These are phyloP conservation scores for Sakesphorus luctuosus DNA, from an alignment of 2,113 vertebrate species.

Conservation along the genomic window DNA sequence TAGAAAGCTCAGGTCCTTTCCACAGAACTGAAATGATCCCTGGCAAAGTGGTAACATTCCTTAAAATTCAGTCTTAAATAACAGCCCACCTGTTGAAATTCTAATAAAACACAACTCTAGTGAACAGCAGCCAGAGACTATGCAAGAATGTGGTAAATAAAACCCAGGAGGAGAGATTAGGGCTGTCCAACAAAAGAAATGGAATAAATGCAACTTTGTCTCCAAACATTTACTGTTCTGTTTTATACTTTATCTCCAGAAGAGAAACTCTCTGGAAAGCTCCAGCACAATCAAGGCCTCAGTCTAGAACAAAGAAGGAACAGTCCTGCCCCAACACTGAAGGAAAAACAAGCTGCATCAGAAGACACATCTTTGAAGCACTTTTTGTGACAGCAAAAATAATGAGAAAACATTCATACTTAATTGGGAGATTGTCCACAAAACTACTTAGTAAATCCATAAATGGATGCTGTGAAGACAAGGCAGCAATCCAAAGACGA, in stretches of 20 bases:
- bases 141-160: conserved; percentile 24
- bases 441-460: neutral
- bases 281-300: neutral
- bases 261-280: neutral
- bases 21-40: neutral
- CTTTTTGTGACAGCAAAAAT: neutral
- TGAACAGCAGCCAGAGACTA: neutral
- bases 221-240: neutral
- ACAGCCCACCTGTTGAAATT: conserved; percentile 38
- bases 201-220: neutral
- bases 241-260: neutral
- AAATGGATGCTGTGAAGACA: neutral
- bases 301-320: neutral
- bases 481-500: neutral
- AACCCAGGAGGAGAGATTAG: neutral
- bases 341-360: neutral
- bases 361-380: neutral
- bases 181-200: neutral
- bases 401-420: neutral
- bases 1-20: conserved; percentile 16
- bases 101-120: conserved; percentile 36
- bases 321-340: neutral
- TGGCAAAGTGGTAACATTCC: conserved; percentile 25
- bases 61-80: conserved; percentile 42
- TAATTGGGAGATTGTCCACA: neutral